phyloP scores from a whole-genome alignment of 1,140 invertebrate species.

The Drosophila burlai region DNA sequence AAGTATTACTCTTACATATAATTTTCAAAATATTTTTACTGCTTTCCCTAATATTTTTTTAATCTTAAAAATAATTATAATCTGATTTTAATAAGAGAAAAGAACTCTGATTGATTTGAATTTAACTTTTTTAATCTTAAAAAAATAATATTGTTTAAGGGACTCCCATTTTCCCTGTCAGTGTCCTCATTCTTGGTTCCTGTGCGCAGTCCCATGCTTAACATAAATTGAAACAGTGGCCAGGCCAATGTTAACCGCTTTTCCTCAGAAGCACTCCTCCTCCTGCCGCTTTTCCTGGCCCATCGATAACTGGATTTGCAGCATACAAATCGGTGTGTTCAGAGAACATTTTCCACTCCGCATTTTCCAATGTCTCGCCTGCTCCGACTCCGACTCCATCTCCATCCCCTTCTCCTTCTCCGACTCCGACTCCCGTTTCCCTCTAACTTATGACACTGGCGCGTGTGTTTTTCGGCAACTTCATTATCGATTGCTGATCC shows the following conservation, averaged over 20 bases:
- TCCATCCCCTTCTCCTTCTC: background rate
- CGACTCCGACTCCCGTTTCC: constrained; percentile 3
- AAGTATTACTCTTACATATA: too few relatives aligned
- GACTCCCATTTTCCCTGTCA: background rate
- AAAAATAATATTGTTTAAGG: background rate
- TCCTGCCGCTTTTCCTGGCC: background rate
- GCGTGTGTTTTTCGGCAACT: constrained; percentile 81
- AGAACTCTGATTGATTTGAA: too few relatives aligned
- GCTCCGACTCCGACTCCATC: background rate
- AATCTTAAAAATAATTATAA: too few relatives aligned
- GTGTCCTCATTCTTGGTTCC: background rate
- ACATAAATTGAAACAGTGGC: constrained; percentile 78
- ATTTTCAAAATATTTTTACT: too few relatives aligned
- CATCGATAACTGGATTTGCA: constrained; percentile 79
- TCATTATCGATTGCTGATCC: constrained; percentile 83
- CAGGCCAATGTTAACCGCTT: constrained; percentile 32
- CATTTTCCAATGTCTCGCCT: constrained; percentile 4
- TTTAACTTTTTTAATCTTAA: background rate
- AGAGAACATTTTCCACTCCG: constrained; percentile 40
- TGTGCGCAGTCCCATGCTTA: constrained; percentile 48
- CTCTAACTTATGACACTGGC: constrained; percentile 75
- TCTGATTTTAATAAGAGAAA: too few relatives aligned
- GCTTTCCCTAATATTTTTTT: too few relatives aligned
- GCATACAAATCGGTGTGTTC: constrained; percentile 70
- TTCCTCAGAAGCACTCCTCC: background rate